A percentile compares a stretch with the other conserved stretches of the same genome.
These are phyloP conservation scores for Aleadryas rufinucha DNA, from an alignment of 2,113 vertebrate genomes.

Conservation along the genomic window DNA sequence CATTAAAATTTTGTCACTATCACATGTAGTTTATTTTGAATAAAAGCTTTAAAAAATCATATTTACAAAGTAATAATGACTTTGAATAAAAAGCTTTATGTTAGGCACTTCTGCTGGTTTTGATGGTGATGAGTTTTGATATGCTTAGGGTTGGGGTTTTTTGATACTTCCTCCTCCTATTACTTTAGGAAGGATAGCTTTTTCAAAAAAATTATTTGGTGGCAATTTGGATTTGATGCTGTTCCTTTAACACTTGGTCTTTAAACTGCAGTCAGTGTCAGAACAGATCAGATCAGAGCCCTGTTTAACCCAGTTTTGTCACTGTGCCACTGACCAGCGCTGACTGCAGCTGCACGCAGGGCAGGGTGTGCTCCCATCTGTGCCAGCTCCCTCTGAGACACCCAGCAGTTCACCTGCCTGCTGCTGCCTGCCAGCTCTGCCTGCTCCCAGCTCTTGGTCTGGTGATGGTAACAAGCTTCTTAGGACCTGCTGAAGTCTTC, in stretches of 20 bases:
- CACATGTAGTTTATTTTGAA: not conserved
- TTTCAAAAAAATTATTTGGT: not conserved
- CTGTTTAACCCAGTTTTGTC: slow-evolving; percentile 6
- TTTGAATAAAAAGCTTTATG: not conserved
- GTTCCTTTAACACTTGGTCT: not conserved
- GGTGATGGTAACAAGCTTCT: not conserved
- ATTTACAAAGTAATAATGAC: not conserved
- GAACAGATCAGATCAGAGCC: not conserved
- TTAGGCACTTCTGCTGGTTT: not conserved
- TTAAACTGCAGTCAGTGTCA: not conserved
- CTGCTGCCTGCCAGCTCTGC: not conserved
- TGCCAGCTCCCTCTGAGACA: not conserved
- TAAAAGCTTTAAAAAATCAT: not conserved
- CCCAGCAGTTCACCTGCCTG: not conserved
- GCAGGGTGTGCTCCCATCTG: not conserved
- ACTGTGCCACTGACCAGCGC: not conserved
- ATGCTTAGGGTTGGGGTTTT: not conserved
- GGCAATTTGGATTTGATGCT: not conserved
- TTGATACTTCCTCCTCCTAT: not conserved
- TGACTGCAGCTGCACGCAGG: fast-evolving
- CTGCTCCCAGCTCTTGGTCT: fast-evolving
- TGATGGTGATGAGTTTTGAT: not conserved
- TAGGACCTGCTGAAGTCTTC: not conserved
- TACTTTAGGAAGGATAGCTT: not conserved
- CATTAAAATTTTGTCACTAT: not conserved